A percentile compares a stretch with the other conserved stretches of the same genome.
Evolutionary conservation across 2,113 vertebrate genomes (phyloP).

Genomic region (Brevimyrus niger): DNA sequence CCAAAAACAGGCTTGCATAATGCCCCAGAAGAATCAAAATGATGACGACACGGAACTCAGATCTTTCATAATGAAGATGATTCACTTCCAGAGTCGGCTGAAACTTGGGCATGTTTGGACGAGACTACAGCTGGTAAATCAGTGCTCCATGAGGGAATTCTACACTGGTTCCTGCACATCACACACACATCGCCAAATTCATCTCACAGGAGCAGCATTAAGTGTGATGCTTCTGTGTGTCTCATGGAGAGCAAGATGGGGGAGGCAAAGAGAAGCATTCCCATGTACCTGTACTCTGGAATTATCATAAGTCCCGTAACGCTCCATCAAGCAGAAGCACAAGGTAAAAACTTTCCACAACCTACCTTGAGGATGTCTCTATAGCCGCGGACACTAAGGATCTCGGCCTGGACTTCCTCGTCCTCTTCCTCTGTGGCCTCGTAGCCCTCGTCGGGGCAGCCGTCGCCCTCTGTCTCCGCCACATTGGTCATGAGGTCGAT

Average conservation of each 20-base stretch:
- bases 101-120: background rate
- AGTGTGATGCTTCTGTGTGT: background rate
- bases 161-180: background rate
- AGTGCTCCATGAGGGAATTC: background rate
- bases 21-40: background rate
- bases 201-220: background rate
- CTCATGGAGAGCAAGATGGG: background rate
- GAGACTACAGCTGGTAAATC: background rate
- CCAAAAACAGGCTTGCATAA: background rate
- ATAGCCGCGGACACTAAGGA: constrained; percentile 65
- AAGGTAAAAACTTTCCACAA: background rate
- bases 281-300: background rate
- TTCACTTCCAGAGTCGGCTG: background rate
- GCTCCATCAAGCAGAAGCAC: background rate
- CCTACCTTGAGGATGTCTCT: constrained; percentile 85
- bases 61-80: background rate
- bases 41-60: background rate
- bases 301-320: background rate
- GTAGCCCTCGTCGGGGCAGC: constrained; percentile 83
- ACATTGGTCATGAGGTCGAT: constrained; percentile 93
- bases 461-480: constrained; percentile 61
- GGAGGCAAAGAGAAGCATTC: background rate
- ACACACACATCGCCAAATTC: background rate
- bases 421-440: constrained; percentile 86
- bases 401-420: constrained; percentile 54